These are phyloP conservation scores for Lophius americanus DNA, from an alignment of 2,797 vertebrate species.

Conservation along the genomic window DNA sequence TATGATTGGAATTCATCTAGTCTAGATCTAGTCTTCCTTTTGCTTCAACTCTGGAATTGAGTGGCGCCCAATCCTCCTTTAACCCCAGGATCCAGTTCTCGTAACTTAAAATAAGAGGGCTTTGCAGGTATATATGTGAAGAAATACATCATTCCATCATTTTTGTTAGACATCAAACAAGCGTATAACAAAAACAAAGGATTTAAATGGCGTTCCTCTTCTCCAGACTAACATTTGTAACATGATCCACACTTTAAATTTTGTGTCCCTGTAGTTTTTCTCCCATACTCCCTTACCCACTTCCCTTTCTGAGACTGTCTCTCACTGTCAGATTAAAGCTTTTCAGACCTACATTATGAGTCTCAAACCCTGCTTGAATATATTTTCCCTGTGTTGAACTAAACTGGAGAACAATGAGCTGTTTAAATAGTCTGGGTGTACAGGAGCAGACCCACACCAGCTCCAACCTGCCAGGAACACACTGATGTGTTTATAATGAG, in stretches of 20 bases:
- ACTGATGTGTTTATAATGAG: constrained; percentile 77
- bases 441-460: constrained; percentile 57
- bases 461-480: constrained; percentile 57
- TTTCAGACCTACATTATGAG: constrained; percentile 15
- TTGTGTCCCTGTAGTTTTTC: constrained; percentile 1
- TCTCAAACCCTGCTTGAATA: constrained; percentile 21
- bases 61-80: too few relatives aligned
- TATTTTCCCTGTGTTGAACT: constrained; percentile 37
- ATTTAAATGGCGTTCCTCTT: constrained; percentile 5
- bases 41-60: too few relatives aligned
- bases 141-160: not conserved
- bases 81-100: too few relatives aligned
- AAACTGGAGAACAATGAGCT: constrained; percentile 57
- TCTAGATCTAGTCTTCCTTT: too few relatives aligned
- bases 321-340: constrained; percentile 43
- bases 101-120: not conserved
- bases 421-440: constrained; percentile 40
- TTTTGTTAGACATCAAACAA: not conserved
- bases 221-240: constrained; percentile 5
- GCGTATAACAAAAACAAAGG: not conserved
- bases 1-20: too few relatives aligned
- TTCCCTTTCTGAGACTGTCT: constrained; percentile 10
- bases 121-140: not conserved
- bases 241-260: constrained; percentile 6
- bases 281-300: constrained; percentile 12